phyloP scores from a whole-genome alignment of 1,140 invertebrate species.

The Caenorhabditis tropicalis region DNA sequence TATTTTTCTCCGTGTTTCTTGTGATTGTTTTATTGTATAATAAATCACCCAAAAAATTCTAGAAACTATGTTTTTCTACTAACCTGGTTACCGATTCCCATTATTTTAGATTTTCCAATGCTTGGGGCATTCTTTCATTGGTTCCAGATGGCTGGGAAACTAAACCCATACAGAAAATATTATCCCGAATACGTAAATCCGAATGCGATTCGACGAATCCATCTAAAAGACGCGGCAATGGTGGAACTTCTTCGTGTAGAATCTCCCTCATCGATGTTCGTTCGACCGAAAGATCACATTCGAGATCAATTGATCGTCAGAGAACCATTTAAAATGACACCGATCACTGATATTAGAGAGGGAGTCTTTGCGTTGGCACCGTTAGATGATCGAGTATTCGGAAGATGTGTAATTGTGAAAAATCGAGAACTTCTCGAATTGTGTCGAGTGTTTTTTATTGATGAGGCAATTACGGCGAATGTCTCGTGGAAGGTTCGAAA shows the following conservation, averaged over 20 bases:
- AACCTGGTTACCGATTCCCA: no score
- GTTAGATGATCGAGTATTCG: background rate
- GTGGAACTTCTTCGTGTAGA: background rate
- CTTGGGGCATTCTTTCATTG: no score
- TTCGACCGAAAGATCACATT: background rate
- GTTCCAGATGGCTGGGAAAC: background rate
- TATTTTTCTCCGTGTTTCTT: background rate
- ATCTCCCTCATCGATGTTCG: background rate
- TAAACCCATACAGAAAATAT: background rate
- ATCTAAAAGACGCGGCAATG: background rate
- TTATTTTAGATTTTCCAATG: no score
- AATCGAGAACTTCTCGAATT: background rate
- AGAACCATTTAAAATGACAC: background rate
- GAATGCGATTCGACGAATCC: background rate
- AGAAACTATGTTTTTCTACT: background rate
- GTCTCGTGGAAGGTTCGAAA: background rate
- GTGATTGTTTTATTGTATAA: conserved; percentile 8
- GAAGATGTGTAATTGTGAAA: background rate
- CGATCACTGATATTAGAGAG: background rate
- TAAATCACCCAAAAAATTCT: background rate
- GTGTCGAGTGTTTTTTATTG: background rate
- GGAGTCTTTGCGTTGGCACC: background rate
- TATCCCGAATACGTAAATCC: background rate
- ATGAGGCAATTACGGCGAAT: background rate
- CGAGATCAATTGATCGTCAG: background rate